phyloP scores from a whole-genome alignment of 2,113 vertebrate species.

The Sebastes fasciatus region DNA sequence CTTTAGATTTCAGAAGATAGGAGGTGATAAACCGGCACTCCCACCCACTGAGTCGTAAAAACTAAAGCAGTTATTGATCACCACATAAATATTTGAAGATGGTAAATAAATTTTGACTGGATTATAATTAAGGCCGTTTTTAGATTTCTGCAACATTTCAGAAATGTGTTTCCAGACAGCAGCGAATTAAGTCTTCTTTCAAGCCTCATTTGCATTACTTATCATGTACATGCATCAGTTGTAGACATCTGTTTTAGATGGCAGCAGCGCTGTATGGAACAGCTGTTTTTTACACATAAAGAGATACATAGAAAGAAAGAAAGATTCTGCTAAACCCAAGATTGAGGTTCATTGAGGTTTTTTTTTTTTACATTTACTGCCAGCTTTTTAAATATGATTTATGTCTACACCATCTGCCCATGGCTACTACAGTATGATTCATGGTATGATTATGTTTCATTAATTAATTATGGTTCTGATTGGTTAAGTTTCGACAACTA shows the following conservation, averaged over 20 bases:
- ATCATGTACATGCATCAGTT: background rate
- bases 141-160: background rate
- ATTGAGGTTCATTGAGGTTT: too few species aligned
- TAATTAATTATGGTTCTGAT: too few species aligned
- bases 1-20: background rate
- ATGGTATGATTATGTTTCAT: background rate
- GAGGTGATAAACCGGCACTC: background rate
- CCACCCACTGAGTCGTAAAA: background rate
- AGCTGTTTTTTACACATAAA: background rate
- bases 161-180: background rate
- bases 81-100: background rate
- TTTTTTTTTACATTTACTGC: too few species aligned
- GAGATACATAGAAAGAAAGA: background rate
- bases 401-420: background rate
- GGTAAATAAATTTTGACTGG: background rate
- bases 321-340: background rate
- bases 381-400: background rate
- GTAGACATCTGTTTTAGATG: background rate
- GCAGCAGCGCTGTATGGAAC: background rate
- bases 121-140: background rate
- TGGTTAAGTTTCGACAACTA: too few species aligned
- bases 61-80: background rate
- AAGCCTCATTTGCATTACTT: background rate
- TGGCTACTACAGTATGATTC: background rate
- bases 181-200: background rate